phyloP scores from a whole-genome alignment of 2,888 invertebrate genomes.

The Napeogenes inachia region DNA sequence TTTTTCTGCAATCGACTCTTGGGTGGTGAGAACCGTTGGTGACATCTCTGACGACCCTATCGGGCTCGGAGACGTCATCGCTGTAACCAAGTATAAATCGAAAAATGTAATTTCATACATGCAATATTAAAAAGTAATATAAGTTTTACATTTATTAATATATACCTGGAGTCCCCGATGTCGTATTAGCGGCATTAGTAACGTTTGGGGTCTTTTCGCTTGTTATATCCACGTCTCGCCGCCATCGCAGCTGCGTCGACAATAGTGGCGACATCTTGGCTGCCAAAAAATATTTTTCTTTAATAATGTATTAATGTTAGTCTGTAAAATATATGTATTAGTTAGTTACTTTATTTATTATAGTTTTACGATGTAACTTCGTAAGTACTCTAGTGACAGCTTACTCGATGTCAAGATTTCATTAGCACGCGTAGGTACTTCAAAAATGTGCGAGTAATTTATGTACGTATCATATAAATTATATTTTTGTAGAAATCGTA shows the following conservation, averaged over 20 bases:
- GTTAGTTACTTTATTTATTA: too few relatives aligned
- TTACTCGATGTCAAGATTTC: too few relatives aligned
- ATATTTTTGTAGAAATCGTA: too few relatives aligned
- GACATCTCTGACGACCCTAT: slow-evolving; percentile 34
- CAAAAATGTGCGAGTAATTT: too few relatives aligned
- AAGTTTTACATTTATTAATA: too few relatives aligned
- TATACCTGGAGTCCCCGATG: slow-evolving; percentile 21
- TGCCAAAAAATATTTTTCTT: slow-evolving; percentile 30
- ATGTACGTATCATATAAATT: too few relatives aligned
- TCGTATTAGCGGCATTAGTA: slow-evolving; percentile 9
- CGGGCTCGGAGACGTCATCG: slow-evolving; percentile 19
- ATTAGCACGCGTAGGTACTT: too few relatives aligned
- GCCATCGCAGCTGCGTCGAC: slow-evolving; percentile 63
- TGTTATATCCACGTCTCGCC: slow-evolving; percentile 49
- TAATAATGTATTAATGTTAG: slow-evolving; percentile 1
- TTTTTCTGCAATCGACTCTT: slow-evolving; percentile 75
- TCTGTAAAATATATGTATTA: too few relatives aligned
- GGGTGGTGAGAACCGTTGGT: slow-evolving; percentile 47
- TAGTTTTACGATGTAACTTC: too few relatives aligned
- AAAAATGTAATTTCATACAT: too few relatives aligned
- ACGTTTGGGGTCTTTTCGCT: slow-evolving; percentile 29
- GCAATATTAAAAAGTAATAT: too few relatives aligned
- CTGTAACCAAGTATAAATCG: slow-evolving; percentile 11
- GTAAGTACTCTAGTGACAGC: too few relatives aligned
- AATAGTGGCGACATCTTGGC: slow-evolving; percentile 62